Base-by-base conservation (phyloP, 2,113 vertebrate species). In the Diglossa brunneiventris region DNA sequence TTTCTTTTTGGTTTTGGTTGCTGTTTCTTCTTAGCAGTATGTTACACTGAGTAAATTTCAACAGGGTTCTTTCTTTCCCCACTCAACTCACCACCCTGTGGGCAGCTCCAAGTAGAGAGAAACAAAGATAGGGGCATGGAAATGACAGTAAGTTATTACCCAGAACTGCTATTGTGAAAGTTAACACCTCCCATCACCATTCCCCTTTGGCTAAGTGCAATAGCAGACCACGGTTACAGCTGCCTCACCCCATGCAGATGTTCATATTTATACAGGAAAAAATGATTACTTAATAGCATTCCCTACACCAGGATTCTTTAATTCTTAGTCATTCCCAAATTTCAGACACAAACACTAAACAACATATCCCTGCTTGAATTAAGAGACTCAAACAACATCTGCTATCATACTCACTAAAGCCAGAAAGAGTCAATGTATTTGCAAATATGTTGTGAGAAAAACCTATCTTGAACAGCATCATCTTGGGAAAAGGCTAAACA, bases 351-450 rank as follows among this genome's bases (percentile, higher is more conserved):
- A 91, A 83, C 31, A 61, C 42, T 35, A 90, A 73, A 78, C 42
- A 7, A 82, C 75, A 64, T 49, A 92, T 49, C 50, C 46, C 64
- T 83, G 35, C 37, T 66, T 68, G 50, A 88, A 94, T 84, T 78
- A 66, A 62, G 37, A 72, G 58, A 92, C 58, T 77, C 64, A 85
- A 66, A 94, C 70, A 85, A 88, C 83, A 96, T 96, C 93, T 96
- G 94, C 62, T 64, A n/a, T 87, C 44, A 22, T 28, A 33, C 44
- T 92, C 2, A 1, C 58, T 83, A 81, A 78, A 63, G 79, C 80
- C 93, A 94, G 55, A 59, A 80, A 63, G 39, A 80, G 47, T 63
- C 80, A 81, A 86, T 61, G 6, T 68, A 92, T 62, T 95, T 90
- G 64, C 39, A 83, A 92, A 87, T 46, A 69, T 46, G 22, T 10